These are phyloP conservation scores for Crax fasciolata DNA, from an alignment of 2,797 vertebrate species.

Conservation along the genomic window DNA sequence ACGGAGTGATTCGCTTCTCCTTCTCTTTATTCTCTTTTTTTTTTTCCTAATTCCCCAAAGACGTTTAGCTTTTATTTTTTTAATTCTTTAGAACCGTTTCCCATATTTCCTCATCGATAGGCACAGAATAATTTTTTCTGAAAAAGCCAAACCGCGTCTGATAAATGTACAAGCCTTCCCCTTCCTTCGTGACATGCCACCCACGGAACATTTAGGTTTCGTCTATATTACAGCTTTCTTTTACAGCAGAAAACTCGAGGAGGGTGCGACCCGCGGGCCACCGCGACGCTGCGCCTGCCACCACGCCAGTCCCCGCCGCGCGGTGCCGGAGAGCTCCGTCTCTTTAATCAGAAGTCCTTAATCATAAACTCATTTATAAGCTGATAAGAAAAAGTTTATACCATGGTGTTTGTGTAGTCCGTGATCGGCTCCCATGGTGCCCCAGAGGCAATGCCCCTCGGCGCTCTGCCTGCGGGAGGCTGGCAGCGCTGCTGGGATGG, in stretches of 20 bases:
- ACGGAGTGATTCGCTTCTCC: slow-evolving; percentile 78
- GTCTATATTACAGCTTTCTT: slow-evolving; percentile 90
- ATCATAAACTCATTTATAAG: slow-evolving; percentile 77
- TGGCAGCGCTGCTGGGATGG: slow-evolving; percentile 47
- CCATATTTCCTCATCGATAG: slow-evolving; percentile 88
- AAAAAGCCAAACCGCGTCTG: slow-evolving; percentile 89
- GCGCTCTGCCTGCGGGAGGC: slow-evolving; percentile 78
- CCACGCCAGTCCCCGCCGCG: slow-evolving; percentile 65
- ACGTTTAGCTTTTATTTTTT: slow-evolving; percentile 76
- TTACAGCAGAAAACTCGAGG: slow-evolving; percentile 88
- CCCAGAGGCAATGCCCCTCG: slow-evolving; percentile 78
- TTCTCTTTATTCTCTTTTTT: slow-evolving; percentile 18
- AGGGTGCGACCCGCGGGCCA: slow-evolving; percentile 80
- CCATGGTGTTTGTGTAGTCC: slow-evolving; percentile 82
- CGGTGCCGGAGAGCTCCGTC: slow-evolving; percentile 66
- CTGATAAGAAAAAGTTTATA: slow-evolving; percentile 84
- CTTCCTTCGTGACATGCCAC: slow-evolving; percentile 84
- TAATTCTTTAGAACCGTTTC: slow-evolving; percentile 68
- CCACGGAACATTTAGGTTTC: slow-evolving; percentile 83
- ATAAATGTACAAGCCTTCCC: slow-evolving; percentile 94
- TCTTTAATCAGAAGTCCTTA: slow-evolving; percentile 75
- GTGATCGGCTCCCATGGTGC: slow-evolving; percentile 77
- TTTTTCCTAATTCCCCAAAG: slow-evolving; percentile 85
- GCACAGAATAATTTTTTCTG: slow-evolving; percentile 89
- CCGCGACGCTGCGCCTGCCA: slow-evolving; percentile 71